Evolutionary conservation across 2,113 vertebrate genomes (phyloP).

Genomic region (Peromyscus leucopus): DNA sequence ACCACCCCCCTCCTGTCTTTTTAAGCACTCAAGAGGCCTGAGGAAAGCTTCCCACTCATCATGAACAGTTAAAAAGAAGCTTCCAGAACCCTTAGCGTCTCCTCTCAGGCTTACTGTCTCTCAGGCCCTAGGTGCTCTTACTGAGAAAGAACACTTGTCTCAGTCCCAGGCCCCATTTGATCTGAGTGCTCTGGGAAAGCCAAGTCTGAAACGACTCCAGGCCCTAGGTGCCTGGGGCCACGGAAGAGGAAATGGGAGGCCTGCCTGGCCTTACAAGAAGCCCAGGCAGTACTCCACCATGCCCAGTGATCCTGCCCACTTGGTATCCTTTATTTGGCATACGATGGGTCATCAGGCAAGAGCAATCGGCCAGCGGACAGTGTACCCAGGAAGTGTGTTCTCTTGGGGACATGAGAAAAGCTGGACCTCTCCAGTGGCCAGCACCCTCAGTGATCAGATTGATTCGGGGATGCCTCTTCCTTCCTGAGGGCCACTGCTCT

Average conservation of each 20-base stretch:
- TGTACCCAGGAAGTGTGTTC: not conserved
- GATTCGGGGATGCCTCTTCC: not conserved
- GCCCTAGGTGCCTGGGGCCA: not conserved
- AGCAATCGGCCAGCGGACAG: not conserved
- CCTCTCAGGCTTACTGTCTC: not conserved
- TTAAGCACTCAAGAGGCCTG: constrained; percentile 5
- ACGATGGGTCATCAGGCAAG: not conserved
- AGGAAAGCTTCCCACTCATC: not conserved
- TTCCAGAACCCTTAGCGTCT: not conserved
- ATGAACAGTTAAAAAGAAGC: not conserved
- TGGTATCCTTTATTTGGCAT: not conserved
- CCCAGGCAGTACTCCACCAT: not conserved
- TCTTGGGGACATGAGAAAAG: not conserved
- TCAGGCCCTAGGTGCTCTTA: not conserved
- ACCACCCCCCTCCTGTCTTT: not conserved
- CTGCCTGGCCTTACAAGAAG: not conserved
- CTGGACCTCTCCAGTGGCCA: not conserved
- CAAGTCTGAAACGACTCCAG: not conserved
- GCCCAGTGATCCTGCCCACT: not conserved
- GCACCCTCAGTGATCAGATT: not conserved
- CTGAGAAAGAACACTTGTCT: not conserved
- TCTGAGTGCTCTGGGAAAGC: not conserved
- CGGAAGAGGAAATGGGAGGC: not conserved
- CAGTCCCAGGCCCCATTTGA: not conserved
- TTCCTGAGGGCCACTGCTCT: not conserved